Conservation (phyloP, 2,797 vertebrate species). For the Sebastes alutus region DNA sequence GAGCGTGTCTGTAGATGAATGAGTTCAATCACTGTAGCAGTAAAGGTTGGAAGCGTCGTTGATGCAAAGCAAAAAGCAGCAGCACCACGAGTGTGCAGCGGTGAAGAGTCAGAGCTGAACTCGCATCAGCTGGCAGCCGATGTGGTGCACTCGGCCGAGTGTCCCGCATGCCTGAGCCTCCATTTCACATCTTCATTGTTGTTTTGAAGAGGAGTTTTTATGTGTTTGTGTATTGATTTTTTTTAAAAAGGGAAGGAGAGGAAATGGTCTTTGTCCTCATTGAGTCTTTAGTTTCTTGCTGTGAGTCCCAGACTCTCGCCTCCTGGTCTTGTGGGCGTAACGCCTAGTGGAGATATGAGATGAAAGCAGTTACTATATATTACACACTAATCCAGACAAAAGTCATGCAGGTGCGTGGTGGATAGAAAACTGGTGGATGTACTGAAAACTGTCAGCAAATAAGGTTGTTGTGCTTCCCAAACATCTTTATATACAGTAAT, state of each 20-base stretch:
- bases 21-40: neutral
- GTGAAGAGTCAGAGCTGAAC: neutral
- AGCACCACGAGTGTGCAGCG: neutral
- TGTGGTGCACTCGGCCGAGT: neutral
- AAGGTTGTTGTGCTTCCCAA: neutral
- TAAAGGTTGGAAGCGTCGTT: constrained; percentile 1
- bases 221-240: constrained; percentile 6
- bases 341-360: constrained; percentile 76
- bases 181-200: neutral
- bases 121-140: neutral
- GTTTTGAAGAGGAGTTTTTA: neutral
- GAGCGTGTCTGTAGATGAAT: neutral
- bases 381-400: neutral
- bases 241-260: neutral
- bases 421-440: neutral
- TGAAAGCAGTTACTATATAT: neutral
- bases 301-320: constrained; percentile 87
- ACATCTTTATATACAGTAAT: neutral
- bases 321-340: constrained; percentile 88
- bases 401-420: no score
- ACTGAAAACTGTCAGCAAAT: neutral
- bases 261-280: constrained; percentile 62
- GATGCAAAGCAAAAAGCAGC: neutral
- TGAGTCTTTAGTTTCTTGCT: constrained; percentile 87
- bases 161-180: constrained; percentile 7